Conservation (phyloP, 2,888 invertebrate species). For the Sminthurinus aureus region DNA sequence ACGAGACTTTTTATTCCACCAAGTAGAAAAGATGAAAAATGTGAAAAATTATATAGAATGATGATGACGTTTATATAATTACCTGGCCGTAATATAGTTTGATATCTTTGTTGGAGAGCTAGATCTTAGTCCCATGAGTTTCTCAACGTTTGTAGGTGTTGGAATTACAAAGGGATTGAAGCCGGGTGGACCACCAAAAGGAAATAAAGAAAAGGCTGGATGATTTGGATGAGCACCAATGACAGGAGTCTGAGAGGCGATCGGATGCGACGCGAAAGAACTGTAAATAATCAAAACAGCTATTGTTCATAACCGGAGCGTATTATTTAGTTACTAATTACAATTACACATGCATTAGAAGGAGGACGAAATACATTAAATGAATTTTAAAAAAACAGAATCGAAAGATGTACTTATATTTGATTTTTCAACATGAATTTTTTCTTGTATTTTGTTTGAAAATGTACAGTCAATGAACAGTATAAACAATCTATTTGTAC, state of each 20-base stretch:
- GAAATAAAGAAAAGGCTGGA: constrained; percentile 41
- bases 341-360: background rate
- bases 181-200: constrained; percentile 45
- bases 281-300: constrained; percentile 5
- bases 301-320: no score
- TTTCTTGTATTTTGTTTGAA: no score
- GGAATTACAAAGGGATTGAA: constrained; percentile 48
- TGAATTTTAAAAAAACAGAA: background rate
- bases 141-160: constrained; percentile 41
- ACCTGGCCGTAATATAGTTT: constrained; percentile 38
- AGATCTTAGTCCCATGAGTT: constrained; percentile 40
- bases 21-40: no score
- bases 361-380: background rate
- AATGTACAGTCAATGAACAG: no score
- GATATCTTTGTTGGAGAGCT: constrained; percentile 47
- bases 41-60: background rate
- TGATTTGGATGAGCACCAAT: constrained; percentile 30
- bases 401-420: no score
- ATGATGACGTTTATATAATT: constrained; percentile 41
- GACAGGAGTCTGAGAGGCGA: constrained; percentile 34
- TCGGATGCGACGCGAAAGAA: constrained; percentile 40
- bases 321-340: background rate
- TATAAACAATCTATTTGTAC: no score
- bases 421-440: no score
- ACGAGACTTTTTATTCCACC: no score